phyloP scores from a whole-genome alignment of 1,140 invertebrate genomes.

The Zaprionus taronus region DNA sequence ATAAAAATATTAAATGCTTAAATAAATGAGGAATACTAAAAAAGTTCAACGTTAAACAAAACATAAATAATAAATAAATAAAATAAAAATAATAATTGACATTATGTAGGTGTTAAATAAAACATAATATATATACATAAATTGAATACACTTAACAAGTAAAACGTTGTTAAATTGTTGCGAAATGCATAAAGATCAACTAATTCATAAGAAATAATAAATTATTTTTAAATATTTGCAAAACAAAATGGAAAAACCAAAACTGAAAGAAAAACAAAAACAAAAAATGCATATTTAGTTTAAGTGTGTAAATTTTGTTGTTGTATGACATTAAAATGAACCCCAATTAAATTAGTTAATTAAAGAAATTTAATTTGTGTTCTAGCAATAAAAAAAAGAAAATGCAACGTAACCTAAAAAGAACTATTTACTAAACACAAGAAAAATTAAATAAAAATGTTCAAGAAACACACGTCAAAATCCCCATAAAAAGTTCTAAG shows the following conservation, averaged over 20 bases:
- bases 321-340: slow-evolving; percentile 72
- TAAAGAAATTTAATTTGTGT: slow-evolving; percentile 76
- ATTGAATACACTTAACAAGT: slow-evolving; percentile 72
- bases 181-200: slow-evolving; percentile 72
- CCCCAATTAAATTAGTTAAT: slow-evolving; percentile 64
- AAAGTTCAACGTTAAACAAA: slow-evolving; percentile 60
- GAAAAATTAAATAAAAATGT: slow-evolving; percentile 53
- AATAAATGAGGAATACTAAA: slow-evolving; percentile 71
- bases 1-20: slow-evolving; percentile 67
- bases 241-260: slow-evolving; percentile 16
- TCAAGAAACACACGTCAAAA: slow-evolving; percentile 56
- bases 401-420: slow-evolving; percentile 49
- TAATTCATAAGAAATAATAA: slow-evolving; percentile 73
- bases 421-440: slow-evolving; percentile 45
- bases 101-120: slow-evolving; percentile 75
- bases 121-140: slow-evolving; percentile 55
- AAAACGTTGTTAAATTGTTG: slow-evolving; percentile 83
- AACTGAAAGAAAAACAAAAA: slow-evolving; percentile 32
- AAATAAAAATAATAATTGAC: slow-evolving; percentile 59
- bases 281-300: slow-evolving; percentile 63
- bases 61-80: slow-evolving; percentile 53
- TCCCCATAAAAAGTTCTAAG: slow-evolving; percentile 70
- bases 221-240: slow-evolving; percentile 63
- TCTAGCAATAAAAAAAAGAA: slow-evolving; percentile 75
- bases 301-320: slow-evolving; percentile 81